These are phyloP conservation scores for Eupithecia dodoneata DNA, from an alignment of 2,888 invertebrate genomes.

Conservation along the genomic window DNA sequence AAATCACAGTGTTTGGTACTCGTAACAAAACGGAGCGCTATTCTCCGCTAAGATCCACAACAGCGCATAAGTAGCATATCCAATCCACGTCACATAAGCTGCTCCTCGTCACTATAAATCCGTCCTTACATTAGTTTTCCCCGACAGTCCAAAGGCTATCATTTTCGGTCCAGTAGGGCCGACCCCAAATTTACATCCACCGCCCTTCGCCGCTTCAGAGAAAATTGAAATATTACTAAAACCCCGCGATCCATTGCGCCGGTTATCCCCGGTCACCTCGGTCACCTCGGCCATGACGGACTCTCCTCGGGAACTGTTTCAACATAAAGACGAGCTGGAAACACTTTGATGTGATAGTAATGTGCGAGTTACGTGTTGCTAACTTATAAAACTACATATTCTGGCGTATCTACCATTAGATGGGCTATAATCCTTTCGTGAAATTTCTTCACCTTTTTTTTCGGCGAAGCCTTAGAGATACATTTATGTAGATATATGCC, in stretches of 20 bases:
- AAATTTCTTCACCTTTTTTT: neutral
- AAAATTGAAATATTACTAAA: constrained; percentile 46
- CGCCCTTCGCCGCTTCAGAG: constrained; percentile 35
- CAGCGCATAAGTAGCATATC: neutral
- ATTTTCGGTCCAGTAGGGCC: constrained; percentile 45
- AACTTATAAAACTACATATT: neutral
- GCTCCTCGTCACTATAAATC: neutral
- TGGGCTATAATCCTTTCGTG: neutral
- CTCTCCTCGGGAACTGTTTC: neutral
- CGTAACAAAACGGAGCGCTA: neutral
- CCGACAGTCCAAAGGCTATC: constrained; percentile 33
- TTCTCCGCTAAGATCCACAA: neutral
- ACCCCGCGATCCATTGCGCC: neutral
- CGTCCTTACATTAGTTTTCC: neutral
- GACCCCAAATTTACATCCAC: constrained; percentile 52
- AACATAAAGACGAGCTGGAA: neutral
- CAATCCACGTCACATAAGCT: neutral
- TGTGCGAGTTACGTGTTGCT: neutral
- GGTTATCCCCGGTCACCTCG: constrained; percentile 5
- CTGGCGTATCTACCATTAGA: neutral
- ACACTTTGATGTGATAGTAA: neutral
- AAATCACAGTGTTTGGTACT: neutral
- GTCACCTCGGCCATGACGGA: no score
- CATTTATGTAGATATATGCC: neutral
- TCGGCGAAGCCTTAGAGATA: neutral